Evolutionary conservation across 2,113 vertebrate species (phyloP).

Genomic region (Nothoprocta pentlandii): DNA sequence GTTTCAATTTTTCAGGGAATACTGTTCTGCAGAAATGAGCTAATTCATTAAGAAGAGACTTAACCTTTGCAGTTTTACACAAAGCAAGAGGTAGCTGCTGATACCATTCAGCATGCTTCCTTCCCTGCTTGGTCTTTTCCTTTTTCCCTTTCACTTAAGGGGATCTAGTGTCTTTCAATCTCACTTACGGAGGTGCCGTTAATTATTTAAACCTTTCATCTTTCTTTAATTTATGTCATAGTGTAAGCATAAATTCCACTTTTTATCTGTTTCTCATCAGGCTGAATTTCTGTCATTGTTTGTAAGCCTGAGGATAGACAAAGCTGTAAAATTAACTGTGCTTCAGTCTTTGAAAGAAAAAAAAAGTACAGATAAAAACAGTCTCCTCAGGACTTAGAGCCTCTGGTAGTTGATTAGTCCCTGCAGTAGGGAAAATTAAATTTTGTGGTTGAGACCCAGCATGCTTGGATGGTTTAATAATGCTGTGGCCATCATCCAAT

Average conservation of each 20-base stretch:
- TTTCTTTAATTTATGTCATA: slow-evolving; percentile 78
- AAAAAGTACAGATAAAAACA: slow-evolving; percentile 73
- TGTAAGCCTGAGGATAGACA: slow-evolving; percentile 81
- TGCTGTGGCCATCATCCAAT: slow-evolving; percentile 90
- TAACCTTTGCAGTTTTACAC: not conserved
- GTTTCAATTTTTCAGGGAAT: not conserved
- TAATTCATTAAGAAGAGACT: not conserved
- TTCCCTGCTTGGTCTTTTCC: not conserved
- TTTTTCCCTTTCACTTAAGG: not conserved
- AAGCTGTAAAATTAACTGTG: slow-evolving; percentile 82
- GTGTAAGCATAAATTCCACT: slow-evolving; percentile 71
- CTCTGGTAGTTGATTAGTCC: slow-evolving; percentile 83
- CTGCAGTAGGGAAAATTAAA: slow-evolving; percentile 85
- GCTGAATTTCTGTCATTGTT: slow-evolving; percentile 79
- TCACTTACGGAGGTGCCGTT: slow-evolving; percentile 45
- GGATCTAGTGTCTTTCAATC: slow-evolving; percentile 23
- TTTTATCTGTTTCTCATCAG: slow-evolving; percentile 83
- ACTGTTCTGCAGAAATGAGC: not conserved
- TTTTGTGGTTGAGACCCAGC: slow-evolving; percentile 86
- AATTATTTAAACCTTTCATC: slow-evolving; percentile 72
- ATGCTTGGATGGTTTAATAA: slow-evolving; percentile 94
- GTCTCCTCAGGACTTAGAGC: slow-evolving; percentile 77
- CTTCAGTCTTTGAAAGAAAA: slow-evolving; percentile 70
- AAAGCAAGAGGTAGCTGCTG: not conserved
- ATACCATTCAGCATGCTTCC: not conserved